These are phyloP conservation scores for Drosophila seguyi DNA, from an alignment of 1,140 invertebrate species.

Conservation along the genomic window DNA sequence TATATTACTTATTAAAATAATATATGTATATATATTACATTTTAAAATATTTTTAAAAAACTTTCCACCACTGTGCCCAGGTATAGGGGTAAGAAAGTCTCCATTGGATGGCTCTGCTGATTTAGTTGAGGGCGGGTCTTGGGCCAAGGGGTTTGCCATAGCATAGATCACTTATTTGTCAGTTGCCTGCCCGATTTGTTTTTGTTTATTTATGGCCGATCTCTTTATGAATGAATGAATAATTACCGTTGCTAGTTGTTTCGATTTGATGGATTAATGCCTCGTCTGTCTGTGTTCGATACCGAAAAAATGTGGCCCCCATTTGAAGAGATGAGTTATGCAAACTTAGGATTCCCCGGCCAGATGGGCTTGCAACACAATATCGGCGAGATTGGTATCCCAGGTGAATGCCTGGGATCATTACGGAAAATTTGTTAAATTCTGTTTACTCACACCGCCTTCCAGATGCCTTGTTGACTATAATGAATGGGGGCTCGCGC, in stretches of 20 bases:
- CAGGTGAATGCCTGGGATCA: conserved; percentile 29
- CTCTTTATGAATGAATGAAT: conserved; percentile 82
- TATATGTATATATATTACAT: background rate
- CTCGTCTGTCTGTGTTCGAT: background rate
- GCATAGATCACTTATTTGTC: conserved; percentile 80
- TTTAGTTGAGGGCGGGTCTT: conserved; percentile 13
- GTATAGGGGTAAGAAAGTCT: background rate
- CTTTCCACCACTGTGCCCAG: conserved; percentile 14
- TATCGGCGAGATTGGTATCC: background rate
- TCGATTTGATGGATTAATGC: conserved; percentile 70
- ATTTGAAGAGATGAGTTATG: conserved; percentile 57
- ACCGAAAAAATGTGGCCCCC: conserved; percentile 1
- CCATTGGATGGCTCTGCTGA: conserved; percentile 6
- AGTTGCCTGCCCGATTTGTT: conserved; percentile 66
- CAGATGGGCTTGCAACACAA: conserved; percentile 40
- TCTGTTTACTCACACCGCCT: conserved; percentile 38
- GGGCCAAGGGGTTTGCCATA: conserved; percentile 18
- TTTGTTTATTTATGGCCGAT: conserved; percentile 74
- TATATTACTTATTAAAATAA: too few relatives aligned
- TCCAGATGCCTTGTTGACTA: conserved; percentile 47
- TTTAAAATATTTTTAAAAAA: background rate
- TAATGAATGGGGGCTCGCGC: conserved; percentile 41
- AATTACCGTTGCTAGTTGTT: conserved; percentile 57
- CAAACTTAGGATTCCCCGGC: conserved; percentile 43
- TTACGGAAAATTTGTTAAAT: conserved; percentile 53